Base-by-base conservation (phyloP, 1,140 invertebrate genomes). In the Luehdorfia chinensis region DNA sequence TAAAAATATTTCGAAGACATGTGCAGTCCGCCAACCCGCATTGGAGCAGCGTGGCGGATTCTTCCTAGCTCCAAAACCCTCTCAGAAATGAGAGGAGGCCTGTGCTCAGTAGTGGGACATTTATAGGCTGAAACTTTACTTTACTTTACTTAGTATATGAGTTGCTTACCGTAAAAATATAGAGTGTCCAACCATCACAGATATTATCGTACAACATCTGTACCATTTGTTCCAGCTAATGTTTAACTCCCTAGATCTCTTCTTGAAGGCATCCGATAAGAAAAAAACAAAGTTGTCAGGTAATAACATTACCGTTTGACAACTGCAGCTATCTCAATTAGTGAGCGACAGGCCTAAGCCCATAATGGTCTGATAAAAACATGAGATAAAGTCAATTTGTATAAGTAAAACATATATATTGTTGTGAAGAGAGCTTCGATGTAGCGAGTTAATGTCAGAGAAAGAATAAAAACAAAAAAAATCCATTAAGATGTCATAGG, bases 321-420 rank as follows among this genome's bases (percentile, higher is more conserved):
- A 18, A 11, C 19, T 34, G 25, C 19, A 14, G 14, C 5, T 28
- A 28, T 25, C 39, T 41, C 21, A 32, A 43, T 6, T 31, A 50
- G 13, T 28, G 50, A 52, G 36, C 21, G 45, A 47, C 47, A 50
- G 47, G 50, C 45, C 54, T 45, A 50, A 56, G 50, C 47, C 50
- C 43, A 47, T 61, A 57, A 61, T 50, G 50, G 47, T 15, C 36
- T 25, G 59, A 53, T 57, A 45, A 41, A 23, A 43, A 34, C 32
- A 12, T 6, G 13, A 60, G 58, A 60, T 60, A 60, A 56, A 27
- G 21, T 25, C 21, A 25, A 19, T 8, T 23, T 39, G 12, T 39
- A 21, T 39, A 12, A 13, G 19, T 23, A 21, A 4, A n/a, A 25
- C 18, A 39, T 9, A 39, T 23, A 37, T 14, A 25, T 13, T 13